Evolutionary conservation across 2,797 vertebrate species (phyloP), one percentile per base, ranked within the genome.

Genomic region (Epinephelus coioides): DNA sequence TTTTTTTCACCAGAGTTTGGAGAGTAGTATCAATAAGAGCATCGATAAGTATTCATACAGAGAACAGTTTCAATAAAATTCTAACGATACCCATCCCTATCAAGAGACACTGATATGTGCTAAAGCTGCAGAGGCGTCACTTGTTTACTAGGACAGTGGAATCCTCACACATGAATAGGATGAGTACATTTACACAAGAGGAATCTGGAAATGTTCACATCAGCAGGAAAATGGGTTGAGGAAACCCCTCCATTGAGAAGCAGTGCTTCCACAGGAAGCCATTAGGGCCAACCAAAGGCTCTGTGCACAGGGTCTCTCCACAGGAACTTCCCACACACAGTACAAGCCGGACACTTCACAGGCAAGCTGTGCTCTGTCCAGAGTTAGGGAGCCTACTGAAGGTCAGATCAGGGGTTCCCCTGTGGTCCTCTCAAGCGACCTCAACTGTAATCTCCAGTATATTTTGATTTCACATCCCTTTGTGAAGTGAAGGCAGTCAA

Each of bases 191-290:
- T 80, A 78, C 87, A 86, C 11, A 19, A 86, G 60, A 75, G 73
- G 75, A 80, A 78, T 84, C 53, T 90, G 90, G 91, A 94, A 95
- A 94, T 78, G 76, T 92, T 91, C 84, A 86, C 88, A 90, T 92
- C 92, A 93, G 93, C 90, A 77, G 92, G 92, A 94, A 94, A 93
- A 86, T 47, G 59, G 69, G 74, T 79, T 81, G 79, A 92, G 94
- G 93, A 94, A 93, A 93, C 78, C 88, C 89, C 88, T 92, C 87
- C 61, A 69, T 79, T 83, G 81, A 90, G 87, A 83, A 81, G 78
- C 75, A 68, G 70, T 40, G 77, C 91, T 93, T 94, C 93, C 92
- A 90, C 93, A 94, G 94, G 94, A 95, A 95, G 79, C 86, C 83
- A 83, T 92, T 79, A 70, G 85, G 77, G 83, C 84, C 84, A 77